Base-by-base conservation (phyloP, 1,140 invertebrate species). In the Cydia fagiglandana region DNA sequence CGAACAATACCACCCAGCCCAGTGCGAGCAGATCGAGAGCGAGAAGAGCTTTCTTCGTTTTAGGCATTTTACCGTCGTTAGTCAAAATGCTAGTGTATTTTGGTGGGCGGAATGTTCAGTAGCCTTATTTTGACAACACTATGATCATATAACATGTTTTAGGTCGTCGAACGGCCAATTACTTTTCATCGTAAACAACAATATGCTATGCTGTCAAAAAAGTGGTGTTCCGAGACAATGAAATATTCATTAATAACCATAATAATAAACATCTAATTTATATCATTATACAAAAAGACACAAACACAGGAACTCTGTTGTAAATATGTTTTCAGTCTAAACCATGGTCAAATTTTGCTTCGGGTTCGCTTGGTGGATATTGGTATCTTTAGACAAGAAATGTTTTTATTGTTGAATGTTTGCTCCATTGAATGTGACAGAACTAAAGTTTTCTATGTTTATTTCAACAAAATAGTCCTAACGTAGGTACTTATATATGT, bases 241-340 rank as follows among this genome's bases (percentile, higher is more conserved):
- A 61, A 20, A 61, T 24, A 61, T 61, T 24, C 50, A 53, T n/a
- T 15, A 15, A 53, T 12, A 53, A 53, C 5, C 47, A 15, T 53
- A 7, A 7, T 20, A 9, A 24, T 61, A n/a, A 24, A 61, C 20
- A 24, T 61, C 4, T 24, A 61, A 61, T 61, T 61, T 61, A 61
- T 3, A 24, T 61, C 20, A 61, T 24, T 24, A 64, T 28, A 34
- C 20, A 68, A 12, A 15, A 68, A n/a, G 30, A 70, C 66, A 70
- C 34, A 17, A 70, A 70, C 66, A 70, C 66, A 70, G n/a, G n/a
- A 6, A 41, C 7, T 41, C 34, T 70, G 66, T 45, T 70, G 66
- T 70, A 70, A 70, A 70, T 70, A 70, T 70, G 24, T 61, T 24
- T 53, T 30, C 15, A 38, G 13, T 68, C 6, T 15, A 68, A 34